These are phyloP conservation scores for Cremastobaeus sp. DNA, from an alignment of 2,888 invertebrate species.

Conservation along the genomic window DNA sequence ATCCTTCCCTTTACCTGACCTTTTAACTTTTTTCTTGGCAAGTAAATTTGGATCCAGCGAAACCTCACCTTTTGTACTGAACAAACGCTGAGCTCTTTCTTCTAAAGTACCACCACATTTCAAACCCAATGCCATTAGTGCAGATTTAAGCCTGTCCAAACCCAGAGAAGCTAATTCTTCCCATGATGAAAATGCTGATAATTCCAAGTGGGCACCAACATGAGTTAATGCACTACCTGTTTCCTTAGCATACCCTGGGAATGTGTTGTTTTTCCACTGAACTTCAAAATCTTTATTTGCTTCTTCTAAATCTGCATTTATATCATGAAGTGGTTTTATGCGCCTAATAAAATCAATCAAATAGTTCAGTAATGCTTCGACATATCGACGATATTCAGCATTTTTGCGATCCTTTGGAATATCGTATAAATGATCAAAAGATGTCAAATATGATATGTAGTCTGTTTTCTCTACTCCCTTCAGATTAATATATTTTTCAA, in stretches of 20 bases:
- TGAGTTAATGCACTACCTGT: constrained; percentile 95
- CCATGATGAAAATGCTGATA: constrained; percentile 98
- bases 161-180: constrained; percentile 98
- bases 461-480: constrained; percentile 98
- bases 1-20: constrained; percentile 82
- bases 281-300: constrained; percentile 89
- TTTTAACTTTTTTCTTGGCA: constrained; percentile 92
- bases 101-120: constrained; percentile 99
- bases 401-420: constrained; percentile 94
- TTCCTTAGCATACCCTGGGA: constrained; percentile 99
- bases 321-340: constrained; percentile 91
- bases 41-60: constrained; percentile 94
- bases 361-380: constrained; percentile 90
- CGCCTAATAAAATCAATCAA: constrained; percentile 89
- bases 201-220: constrained; percentile 96
- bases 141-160: constrained; percentile 97
- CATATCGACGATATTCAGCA: constrained; percentile 91
- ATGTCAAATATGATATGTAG: constrained; percentile 95
- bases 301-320: constrained; percentile 87
- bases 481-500: constrained; percentile 96
- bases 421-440: constrained; percentile 97
- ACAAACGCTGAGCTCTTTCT: constrained; percentile 97
- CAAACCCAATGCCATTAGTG: constrained; percentile 95
- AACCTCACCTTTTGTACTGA: constrained; percentile 96
- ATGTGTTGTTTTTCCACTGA: constrained; percentile 93